Evolutionary conservation across 2,797 vertebrate species (phyloP).

Genomic region (Podarcis siculus): DNA sequence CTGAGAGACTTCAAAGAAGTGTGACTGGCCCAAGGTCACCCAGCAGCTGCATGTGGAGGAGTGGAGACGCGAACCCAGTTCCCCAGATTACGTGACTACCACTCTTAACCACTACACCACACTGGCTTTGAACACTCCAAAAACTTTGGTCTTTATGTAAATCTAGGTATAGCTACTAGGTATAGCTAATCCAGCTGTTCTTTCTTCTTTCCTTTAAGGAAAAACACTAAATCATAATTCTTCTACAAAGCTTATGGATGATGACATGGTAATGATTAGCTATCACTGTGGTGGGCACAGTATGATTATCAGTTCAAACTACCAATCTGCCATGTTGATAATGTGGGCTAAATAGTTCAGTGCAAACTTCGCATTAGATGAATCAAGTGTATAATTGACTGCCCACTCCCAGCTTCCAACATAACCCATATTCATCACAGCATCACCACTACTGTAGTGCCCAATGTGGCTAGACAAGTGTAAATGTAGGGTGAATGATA

Average conservation of each 20-base stretch:
- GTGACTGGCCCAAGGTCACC: no score
- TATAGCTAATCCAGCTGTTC: neutral
- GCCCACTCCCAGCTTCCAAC: neutral
- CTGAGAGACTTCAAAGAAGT: no score
- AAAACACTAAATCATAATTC: neutral
- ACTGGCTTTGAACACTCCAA: neutral
- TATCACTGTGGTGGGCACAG: neutral
- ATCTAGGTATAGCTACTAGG: neutral
- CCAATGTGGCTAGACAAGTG: neutral
- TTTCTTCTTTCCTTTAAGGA: neutral
- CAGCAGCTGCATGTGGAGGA: no score
- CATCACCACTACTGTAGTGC: neutral
- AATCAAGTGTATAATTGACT: neutral
- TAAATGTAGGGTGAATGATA: neutral
- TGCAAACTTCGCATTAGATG: neutral
- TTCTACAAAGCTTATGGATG: neutral
- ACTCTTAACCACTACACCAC: no score
- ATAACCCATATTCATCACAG: neutral
- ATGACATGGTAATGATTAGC: neutral
- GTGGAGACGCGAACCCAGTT: no score
- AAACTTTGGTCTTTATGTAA: neutral
- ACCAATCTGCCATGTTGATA: neutral
- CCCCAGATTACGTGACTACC: no score
- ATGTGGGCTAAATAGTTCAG: neutral
- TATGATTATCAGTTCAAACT: neutral